A percentile compares a stretch with the other conserved stretches of the same genome.
phyloP scores from a whole-genome alignment of 2,888 invertebrate species.

The Eledone cirrhosa region DNA sequence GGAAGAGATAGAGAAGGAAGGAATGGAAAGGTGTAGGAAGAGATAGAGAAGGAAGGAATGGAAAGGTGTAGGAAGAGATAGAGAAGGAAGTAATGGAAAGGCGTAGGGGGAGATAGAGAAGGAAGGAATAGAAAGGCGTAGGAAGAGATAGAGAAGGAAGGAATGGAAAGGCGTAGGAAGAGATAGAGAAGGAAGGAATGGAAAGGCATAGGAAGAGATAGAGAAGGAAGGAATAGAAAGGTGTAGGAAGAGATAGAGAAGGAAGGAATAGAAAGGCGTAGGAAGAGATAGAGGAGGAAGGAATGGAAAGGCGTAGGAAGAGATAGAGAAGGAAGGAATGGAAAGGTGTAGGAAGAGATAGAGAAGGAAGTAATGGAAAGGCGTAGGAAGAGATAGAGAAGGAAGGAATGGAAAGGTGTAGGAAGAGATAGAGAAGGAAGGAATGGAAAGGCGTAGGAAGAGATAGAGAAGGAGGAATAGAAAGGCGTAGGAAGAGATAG shows the following conservation, averaged over 20 bases:
- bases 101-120: background rate
- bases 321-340: background rate
- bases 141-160: background rate
- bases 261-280: background rate
- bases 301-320: background rate
- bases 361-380: no score
- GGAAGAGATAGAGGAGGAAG: background rate
- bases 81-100: background rate
- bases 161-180: background rate
- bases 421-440: background rate
- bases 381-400: background rate
- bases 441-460: background rate
- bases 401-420: background rate
- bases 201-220: background rate
- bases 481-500: background rate
- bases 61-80: background rate
- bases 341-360: background rate
- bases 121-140: background rate
- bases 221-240: background rate
- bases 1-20: background rate
- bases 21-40: background rate
- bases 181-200: background rate
- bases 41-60: background rate
- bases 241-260: background rate
- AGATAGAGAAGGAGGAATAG: background rate